Percentiles rank a stretch among this genome's conserved stretches.
Evolutionary conservation across 2,113 vertebrate species (phyloP).

Genomic region (Oncorhynchus clarkii): DNA sequence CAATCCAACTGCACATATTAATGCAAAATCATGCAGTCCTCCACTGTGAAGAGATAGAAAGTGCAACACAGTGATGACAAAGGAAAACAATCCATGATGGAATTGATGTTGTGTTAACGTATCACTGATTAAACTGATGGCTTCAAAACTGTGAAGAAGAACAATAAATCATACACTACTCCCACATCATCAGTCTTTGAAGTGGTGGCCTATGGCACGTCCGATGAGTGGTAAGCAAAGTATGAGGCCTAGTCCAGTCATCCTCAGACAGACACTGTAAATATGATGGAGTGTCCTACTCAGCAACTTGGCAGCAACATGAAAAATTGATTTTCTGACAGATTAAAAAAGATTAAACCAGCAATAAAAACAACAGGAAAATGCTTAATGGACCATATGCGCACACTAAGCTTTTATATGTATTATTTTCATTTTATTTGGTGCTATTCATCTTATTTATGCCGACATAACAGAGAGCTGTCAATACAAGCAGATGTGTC

Average conservation of each 20-base stretch:
- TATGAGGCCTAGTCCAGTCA: conserved; percentile 52
- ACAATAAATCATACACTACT: too few relatives aligned
- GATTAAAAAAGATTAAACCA: conserved; percentile 79
- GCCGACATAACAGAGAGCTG: conserved; percentile 52
- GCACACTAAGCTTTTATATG: conserved; percentile 73
- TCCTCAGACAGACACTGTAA: conserved; percentile 53
- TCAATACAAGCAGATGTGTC: conserved; percentile 27
- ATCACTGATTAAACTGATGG: conserved; percentile 9
- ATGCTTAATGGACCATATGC: conserved; percentile 75
- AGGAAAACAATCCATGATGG: too few relatives aligned
- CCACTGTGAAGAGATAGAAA: too few relatives aligned
- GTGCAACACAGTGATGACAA: too few relatives aligned
- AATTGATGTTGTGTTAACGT: too few relatives aligned
- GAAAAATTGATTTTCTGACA: conserved; percentile 79
- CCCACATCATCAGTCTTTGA: conserved; percentile 5
- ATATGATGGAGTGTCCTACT: conserved; percentile 72
- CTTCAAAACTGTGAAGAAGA: conserved; percentile 17
- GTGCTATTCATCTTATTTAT: conserved; percentile 68
- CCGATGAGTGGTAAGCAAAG: conserved; percentile 58
- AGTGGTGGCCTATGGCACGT: conserved; percentile 13
- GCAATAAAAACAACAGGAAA: conserved; percentile 76
- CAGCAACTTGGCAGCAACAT: conserved; percentile 72
- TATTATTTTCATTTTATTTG: conserved; percentile 66
- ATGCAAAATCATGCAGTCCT: too few relatives aligned
- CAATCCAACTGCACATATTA: too few relatives aligned